A percentile compares a stretch with the other conserved stretches of the same genome.
Conservation (phyloP, 1,140 invertebrate species). For the Drosophila pachea region DNA sequence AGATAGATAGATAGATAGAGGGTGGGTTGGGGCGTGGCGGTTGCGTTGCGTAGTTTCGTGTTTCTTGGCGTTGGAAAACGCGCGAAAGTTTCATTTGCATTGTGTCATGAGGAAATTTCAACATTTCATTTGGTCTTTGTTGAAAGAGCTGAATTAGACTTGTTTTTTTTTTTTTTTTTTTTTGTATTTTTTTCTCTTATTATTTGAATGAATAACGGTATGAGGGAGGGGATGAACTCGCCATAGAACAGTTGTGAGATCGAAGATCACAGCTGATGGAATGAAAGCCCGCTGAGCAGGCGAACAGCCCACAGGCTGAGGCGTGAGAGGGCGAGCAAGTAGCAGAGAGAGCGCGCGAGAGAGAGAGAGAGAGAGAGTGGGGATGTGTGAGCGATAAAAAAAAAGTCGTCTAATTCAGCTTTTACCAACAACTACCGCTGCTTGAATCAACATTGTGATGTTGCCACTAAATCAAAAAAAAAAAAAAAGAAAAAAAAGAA, state of each 20-base stretch:
- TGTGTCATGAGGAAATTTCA: constrained; percentile 74
- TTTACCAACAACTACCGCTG: constrained; percentile 78
- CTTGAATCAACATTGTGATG: constrained; percentile 79
- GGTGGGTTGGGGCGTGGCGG: neutral
- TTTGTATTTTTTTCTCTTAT: too few species aligned
- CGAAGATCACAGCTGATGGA: too few species aligned
- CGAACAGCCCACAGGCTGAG: neutral
- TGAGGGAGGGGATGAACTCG: neutral
- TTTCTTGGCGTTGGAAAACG: constrained; percentile 41
- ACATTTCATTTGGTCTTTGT: constrained; percentile 78
- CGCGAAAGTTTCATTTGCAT: constrained; percentile 43
- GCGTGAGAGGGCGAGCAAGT: too few species aligned
- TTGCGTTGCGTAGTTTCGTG: constrained; percentile 43
- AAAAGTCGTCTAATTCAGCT: constrained; percentile 79
- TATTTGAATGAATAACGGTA: neutral
- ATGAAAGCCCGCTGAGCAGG: too few species aligned
- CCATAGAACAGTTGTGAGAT: neutral
- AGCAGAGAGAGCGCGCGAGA: too few species aligned
- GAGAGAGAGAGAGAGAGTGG: neutral
- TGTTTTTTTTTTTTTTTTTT: constrained; percentile 65
- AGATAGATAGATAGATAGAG: constrained; percentile 7
- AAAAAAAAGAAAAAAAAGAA: constrained; percentile 15
- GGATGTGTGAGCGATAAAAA: constrained; percentile 33
- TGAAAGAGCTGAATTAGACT: constrained; percentile 79
- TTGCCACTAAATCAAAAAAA: constrained; percentile 63